Base-by-base conservation (phyloP, 2,797 vertebrate genomes). In the Cephalopachus bancanus region DNA sequence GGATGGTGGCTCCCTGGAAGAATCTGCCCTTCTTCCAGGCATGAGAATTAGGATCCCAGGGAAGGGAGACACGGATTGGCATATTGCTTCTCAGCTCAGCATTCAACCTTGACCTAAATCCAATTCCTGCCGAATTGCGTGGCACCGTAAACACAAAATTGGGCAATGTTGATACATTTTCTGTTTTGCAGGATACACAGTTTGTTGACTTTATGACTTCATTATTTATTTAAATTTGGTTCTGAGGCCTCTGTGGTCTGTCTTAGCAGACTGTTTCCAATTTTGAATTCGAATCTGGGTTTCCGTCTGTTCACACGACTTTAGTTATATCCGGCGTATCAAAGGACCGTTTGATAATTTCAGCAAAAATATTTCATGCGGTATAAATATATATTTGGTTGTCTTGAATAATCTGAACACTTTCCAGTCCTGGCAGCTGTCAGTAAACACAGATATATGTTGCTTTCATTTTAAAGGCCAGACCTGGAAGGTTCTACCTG, bases 191-290 rank as follows among this genome's bases (percentile, higher is more conserved):
- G 33, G 44, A 64, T 44, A 51, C 5, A 69, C 2, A 59, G 53
- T 91, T 69, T 84, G 20, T 83, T 95, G 94, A 67, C 83, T 83
- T 92, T 71, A 74, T 94, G 83, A 75, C 53, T 94, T 91, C 17
- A 24, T 81, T 85, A 78, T 96, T 96, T 93, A 93, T 76, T 85
- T 96, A 83, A 96, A 86, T 91, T 96, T 91, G 62, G 10, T 89
- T 76, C 65, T 71, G 33, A 93, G 64, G 10, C 49, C 74, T 7
- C 19, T 67, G 44, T 89, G 81, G 26, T 69, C 84, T 89, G 5
- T 86, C 26, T 94, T 86, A 84, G 5, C 22, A 89, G 44, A 65
- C 8, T 55, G 24, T 83, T 92, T 92, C 30, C 89, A 76, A 71
- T 86, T 69, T 85, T 94, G 78, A 78, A 74, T 95, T 90, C 81